Conservation (phyloP, 2,113 vertebrate species). For the Chamaea fasciata region DNA sequence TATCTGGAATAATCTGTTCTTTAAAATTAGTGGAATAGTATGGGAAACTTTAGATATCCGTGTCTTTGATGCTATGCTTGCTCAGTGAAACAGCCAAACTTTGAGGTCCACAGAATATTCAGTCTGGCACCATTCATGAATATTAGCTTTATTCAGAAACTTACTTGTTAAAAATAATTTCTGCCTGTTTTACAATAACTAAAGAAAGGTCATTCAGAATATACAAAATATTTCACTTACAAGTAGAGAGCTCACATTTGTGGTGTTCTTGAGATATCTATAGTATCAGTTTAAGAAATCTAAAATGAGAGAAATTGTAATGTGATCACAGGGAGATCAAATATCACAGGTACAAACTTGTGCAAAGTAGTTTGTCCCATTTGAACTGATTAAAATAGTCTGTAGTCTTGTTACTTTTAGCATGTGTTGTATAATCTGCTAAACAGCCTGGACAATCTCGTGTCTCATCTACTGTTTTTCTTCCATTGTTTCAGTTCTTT, state of each 20-base stretch:
- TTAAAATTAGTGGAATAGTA: neutral
- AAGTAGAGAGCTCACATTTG: neutral
- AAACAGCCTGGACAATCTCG: neutral
- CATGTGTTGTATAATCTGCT: neutral
- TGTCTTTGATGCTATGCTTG: neutral
- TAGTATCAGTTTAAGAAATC: neutral
- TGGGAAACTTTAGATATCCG: neutral
- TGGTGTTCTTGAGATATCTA: neutral
- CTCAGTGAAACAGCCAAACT: neutral
- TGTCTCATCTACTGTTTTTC: constrained; percentile 29
- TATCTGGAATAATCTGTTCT: neutral
- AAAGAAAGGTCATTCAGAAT: neutral
- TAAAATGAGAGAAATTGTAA: neutral
- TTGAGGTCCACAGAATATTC: neutral
- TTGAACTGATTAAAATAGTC: neutral
- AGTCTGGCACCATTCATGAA: neutral
- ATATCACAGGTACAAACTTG: neutral
- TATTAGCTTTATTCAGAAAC: neutral
- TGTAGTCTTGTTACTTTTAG: neutral
- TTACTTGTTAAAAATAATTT: neutral
- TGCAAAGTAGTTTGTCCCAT: neutral
- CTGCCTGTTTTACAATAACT: neutral
- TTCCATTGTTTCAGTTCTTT: constrained; percentile 80
- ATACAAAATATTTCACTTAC: neutral
- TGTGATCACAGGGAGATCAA: neutral